These are phyloP conservation scores for Ispidina picta DNA, from an alignment of 2,797 vertebrate genomes.

Conservation along the genomic window DNA sequence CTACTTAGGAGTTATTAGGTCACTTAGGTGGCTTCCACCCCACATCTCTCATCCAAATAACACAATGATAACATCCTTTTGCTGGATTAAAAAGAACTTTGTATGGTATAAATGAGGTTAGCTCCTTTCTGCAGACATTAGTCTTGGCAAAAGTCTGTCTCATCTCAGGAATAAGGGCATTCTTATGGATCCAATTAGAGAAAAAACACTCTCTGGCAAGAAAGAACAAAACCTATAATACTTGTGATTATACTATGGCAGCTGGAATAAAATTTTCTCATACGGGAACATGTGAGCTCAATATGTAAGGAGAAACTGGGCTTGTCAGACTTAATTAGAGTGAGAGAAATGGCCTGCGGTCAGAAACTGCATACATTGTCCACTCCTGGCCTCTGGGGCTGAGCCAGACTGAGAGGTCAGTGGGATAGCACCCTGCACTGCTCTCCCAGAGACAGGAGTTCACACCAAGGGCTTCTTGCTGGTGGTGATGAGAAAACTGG, in stretches of 20 bases:
- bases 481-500: neutral
- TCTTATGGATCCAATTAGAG: conserved; percentile 68
- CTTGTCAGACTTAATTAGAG: conserved; percentile 52
- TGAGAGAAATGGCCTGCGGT: neutral
- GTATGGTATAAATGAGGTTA: conserved; percentile 13
- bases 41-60: neutral
- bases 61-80: conserved; percentile 9
- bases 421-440: neutral
- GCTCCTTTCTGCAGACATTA: conserved; percentile 3
- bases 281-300: conserved; percentile 13
- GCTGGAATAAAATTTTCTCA: conserved; percentile 46
- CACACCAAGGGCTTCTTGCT: neutral
- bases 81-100: neutral
- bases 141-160: conserved; percentile 21
- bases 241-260: conserved; percentile 49
- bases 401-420: neutral
- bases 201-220: conserved; percentile 52
- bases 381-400: neutral
- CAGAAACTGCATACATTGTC: neutral
- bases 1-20: neutral
- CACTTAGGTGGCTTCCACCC: neutral
- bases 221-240: conserved; percentile 22
- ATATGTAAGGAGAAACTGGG: conserved; percentile 12
- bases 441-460: neutral
- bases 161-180: conserved; percentile 51